Base-by-base conservation (phyloP, 2,797 vertebrate species). In the Coregonus sp. region DNA sequence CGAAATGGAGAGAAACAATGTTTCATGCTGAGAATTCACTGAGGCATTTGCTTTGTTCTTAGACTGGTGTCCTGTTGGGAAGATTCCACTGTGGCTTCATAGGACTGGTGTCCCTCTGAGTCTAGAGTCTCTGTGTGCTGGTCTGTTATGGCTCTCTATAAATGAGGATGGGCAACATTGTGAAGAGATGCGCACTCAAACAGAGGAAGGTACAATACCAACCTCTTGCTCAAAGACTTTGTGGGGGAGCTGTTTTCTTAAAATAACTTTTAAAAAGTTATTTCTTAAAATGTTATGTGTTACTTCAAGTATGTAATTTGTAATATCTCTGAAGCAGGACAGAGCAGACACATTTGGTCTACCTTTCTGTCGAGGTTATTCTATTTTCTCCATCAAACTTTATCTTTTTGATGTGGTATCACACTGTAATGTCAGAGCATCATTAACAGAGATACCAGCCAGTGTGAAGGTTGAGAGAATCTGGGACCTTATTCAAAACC, bases 401-500 rank as follows among this genome's bases (percentile, higher is more conserved):
- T 18, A 73, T 82, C 83, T 76, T 63, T 74, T 78, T 82, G 80
- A 81, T 74, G 61, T 78, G 4, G 20, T 63, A 63, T 25, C 25
- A 11, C 20, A 25, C 20, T 25, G 20, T 25, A 3, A 63, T 63
- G 59, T 63, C 16, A 63, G 59, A 25, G 7, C 7, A 29, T 63
- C n/a, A 25, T 63, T 63, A 77, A 81, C 82, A 85, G 85, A 81
- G 81, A 63, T 9, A 18, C 56, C 20, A 25, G 56, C n/a, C n/a
- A 25, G 6, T 25, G 89, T 89, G 82, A 91, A 88, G 86, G 85
- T 89, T 79, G 81, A 85, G 80, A 88, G 82, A 89, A 87, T 90
- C 87, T 92, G 90, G 91, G 90, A 93, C 76, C 83, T 82, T 75
- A 73, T 91, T 93, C 86, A 92, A 91, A 87, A 81, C 90, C 82